Evolutionary conservation across 2,888 invertebrate genomes (phyloP), one percentile per base, ranked within the genome.

Genomic region (Cyaniris semiargus): DNA sequence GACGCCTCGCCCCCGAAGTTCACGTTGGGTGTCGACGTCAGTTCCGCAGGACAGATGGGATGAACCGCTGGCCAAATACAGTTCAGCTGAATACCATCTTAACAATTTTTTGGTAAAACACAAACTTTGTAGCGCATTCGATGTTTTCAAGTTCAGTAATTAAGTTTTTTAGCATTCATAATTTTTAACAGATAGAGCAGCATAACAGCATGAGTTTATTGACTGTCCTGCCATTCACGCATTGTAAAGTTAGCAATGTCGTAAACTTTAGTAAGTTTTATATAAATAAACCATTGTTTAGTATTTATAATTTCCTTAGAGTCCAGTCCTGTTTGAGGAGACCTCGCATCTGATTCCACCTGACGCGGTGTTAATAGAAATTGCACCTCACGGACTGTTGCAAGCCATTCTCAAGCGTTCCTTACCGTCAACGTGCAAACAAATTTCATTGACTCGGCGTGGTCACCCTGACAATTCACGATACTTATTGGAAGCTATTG

Each of bases 321-420:
- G 89, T 77, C 95, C 96, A 5, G 96, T 96, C 1, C 88, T 95
- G 13, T 97, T 97, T 84, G 97, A 97, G 85, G 97, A 97, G 88
- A 96, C 96, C 0, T 91, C 96, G 5, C 92, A 91, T 70, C 94
- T 96, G 83, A 95, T 98, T 75, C 97, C 97, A 0, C 91, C 94
- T 31, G 95, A 97, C 84, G 97, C 97, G 0, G 94, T 98, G 60
- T 94, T 96, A 8, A 95, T 98, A 78, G 98, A 98, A 88, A 95
- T 98, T 79, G 97, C 98, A 0, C 98, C 98, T 0, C 98, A 98
- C 84, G 96, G 97, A 53, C 93, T 98, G 31, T 93, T 98, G 76
- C 97, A 97, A 87, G 96, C 97, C 0, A 97, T 98, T 82, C 90
- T 97, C 18, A 96, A 96, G 83, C 94, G 97, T 76, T 96, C 97